Evolutionary conservation across 2,797 vertebrate genomes (phyloP), one percentile per base, ranked within the genome.

Genomic region (Coreius guichenoti): DNA sequence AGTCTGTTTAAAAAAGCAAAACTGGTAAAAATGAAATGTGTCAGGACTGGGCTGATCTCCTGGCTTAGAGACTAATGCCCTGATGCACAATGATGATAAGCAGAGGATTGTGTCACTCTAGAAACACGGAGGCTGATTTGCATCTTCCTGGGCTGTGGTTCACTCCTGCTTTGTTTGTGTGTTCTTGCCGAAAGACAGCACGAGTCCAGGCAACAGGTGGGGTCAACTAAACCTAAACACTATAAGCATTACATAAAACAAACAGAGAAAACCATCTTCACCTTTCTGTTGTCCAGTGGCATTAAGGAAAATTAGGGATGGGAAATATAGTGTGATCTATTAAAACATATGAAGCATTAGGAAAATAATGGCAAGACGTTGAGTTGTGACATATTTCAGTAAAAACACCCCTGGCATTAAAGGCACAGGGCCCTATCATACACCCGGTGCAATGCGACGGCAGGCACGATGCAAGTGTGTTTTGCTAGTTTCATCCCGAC

Each of bases 141-240:
- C 51, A 63, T 51, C 63, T 47, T 70, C 43, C 74, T 1, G 33
- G 17, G 33, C 49, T 89, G 88, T 87, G 84, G 88, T 88, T 83
- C 49, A 49, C 33, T 79, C 51, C 67, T 84, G 75, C 51, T 79
- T 79, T 74, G 43, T 75, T 86, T 76, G 51, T 16, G 63, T 72
- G 75, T 58, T 45, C 75, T 33, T 75, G 4, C 74, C 51, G 31
- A 11, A 58, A 70, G 75, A 84, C 82, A 87, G 69, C 23, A 80
- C 0, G 84, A 93, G 91, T 89, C 92, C 70, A 67, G 68, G 82
- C 73, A 70, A 87, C 81, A 73, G 73, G 61, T 51, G 72, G 12
- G 33, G 36, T 23, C 21, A 49, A 43, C 33, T 51, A 8, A 82
- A 67, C 23, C n/a, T 43, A 43, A 76, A 47, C 36, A 58, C 21